Conservation (phyloP, 2,113 vertebrate species). For the Ameiurus melas region DNA sequence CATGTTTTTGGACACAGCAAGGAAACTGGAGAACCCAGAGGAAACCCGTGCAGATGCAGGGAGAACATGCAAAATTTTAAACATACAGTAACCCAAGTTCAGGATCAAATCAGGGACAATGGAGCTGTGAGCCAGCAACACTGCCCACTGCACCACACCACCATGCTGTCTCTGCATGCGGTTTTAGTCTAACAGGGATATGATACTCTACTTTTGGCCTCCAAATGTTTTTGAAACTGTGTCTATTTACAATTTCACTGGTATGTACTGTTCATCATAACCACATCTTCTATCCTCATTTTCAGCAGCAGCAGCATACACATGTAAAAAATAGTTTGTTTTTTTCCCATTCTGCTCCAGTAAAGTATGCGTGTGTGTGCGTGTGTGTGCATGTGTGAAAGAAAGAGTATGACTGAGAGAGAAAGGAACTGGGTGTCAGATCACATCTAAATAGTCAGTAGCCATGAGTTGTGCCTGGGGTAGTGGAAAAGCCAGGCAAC, state of each 20-base stretch:
- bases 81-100: neutral
- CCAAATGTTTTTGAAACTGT: neutral
- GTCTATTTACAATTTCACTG: neutral
- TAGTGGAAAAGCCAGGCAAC: constrained; percentile 50
- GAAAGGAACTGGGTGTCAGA: constrained; percentile 36
- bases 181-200: neutral
- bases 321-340: neutral
- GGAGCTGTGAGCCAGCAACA: neutral
- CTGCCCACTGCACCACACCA: neutral
- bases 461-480: constrained; percentile 39
- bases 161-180: neutral
- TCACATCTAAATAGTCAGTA: constrained; percentile 48
- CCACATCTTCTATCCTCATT: neutral
- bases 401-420: neutral
- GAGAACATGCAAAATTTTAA: neutral
- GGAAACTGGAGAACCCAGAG: neutral
- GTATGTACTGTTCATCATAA: neutral
- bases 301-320: neutral
- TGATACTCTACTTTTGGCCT: neutral
- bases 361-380: constrained; percentile 10
- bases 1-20: neutral
- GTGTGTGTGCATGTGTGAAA: neutral
- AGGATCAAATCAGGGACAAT: neutral
- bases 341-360: neutral
- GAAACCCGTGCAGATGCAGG: neutral